These are phyloP conservation scores for Cryptocephalus moraei DNA, from an alignment of 2,888 invertebrate genomes.

Conservation along the genomic window DNA sequence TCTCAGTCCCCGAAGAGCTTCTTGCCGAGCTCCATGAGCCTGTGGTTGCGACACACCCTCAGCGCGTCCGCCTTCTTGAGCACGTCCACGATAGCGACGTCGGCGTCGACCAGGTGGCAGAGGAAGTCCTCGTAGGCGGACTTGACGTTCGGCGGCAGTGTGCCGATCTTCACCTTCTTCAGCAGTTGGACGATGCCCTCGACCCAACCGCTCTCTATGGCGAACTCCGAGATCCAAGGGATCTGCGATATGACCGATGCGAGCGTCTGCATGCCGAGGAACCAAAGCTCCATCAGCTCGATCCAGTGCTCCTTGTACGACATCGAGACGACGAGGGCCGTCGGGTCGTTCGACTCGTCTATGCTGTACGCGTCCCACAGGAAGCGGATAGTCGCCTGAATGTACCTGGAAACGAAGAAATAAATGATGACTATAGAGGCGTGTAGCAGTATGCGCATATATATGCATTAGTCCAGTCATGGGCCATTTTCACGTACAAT, in stretches of 20 bases:
- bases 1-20: conserved; percentile 74
- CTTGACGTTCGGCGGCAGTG: conserved; percentile 72
- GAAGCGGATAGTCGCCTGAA: conserved; percentile 81
- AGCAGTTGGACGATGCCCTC: conserved; percentile 76
- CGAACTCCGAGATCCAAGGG: conserved; percentile 85
- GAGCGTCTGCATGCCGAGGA: conserved; percentile 89
- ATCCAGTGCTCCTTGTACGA: conserved; percentile 81
- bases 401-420: conserved; percentile 47
- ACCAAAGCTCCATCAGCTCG: conserved; percentile 87
- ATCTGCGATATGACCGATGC: conserved; percentile 60
- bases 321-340: conserved; percentile 72
- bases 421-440: too few species aligned
- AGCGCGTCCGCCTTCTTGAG: conserved; percentile 75
- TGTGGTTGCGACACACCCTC: conserved; percentile 74
- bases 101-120: conserved; percentile 73
- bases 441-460: too few species aligned
- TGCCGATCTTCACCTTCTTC: conserved; percentile 72
- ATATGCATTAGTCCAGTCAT: too few species aligned
- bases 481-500: too few species aligned
- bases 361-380: conserved; percentile 88
- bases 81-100: conserved; percentile 58
- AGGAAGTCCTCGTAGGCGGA: conserved; percentile 86
- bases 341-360: conserved; percentile 78
- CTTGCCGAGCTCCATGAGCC: conserved; percentile 83
- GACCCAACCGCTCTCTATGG: conserved; percentile 90